phyloP scores from a whole-genome alignment of 2,888 invertebrate species.

The Aromia moschata region DNA sequence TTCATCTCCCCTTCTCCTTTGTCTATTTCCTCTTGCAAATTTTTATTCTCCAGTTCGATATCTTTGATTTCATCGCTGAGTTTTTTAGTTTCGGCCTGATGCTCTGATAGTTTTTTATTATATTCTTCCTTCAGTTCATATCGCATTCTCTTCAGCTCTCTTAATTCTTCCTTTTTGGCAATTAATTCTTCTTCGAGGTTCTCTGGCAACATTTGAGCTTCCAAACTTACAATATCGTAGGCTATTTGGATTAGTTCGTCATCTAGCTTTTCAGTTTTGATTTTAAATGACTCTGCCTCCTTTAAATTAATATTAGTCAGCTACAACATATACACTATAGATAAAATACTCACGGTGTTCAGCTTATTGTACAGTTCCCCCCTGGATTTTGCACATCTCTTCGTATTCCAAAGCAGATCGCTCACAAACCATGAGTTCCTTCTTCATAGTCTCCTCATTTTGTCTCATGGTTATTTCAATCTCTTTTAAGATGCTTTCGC shows the following conservation, averaged over 20 bases:
- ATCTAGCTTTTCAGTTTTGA: not conserved
- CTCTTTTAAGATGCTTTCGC: not conserved
- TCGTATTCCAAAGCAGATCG: constrained; percentile 1
- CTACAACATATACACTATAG: not conserved
- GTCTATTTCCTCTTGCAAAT: constrained; percentile 7
- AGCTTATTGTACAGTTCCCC: constrained; percentile 1
- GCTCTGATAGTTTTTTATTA: constrained; percentile 1
- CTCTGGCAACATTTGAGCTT: not conserved
- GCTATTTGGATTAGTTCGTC: not conserved
- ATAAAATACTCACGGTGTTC: constrained; percentile 3
- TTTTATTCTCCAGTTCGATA: constrained; percentile 12
- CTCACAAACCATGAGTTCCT: not conserved
- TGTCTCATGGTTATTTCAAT: not conserved
- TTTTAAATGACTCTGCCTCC: constrained; percentile 9
- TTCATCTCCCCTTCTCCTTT: not conserved
- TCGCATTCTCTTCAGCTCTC: constrained; percentile 7
- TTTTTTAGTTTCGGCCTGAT: constrained; percentile 9
- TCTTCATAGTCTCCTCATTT: not conserved
- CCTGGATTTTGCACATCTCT: not conserved
- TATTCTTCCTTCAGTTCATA: constrained; percentile 11
- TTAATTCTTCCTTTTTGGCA: not conserved
- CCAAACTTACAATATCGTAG: not conserved
- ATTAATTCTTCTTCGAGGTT: constrained; percentile 1
- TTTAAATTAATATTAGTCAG: not conserved
- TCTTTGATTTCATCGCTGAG: constrained; percentile 12